Evolutionary conservation across 2,113 vertebrate species (phyloP), one percentile per base, ranked within the genome.

Genomic region (Onychorhynchus coronatus): DNA sequence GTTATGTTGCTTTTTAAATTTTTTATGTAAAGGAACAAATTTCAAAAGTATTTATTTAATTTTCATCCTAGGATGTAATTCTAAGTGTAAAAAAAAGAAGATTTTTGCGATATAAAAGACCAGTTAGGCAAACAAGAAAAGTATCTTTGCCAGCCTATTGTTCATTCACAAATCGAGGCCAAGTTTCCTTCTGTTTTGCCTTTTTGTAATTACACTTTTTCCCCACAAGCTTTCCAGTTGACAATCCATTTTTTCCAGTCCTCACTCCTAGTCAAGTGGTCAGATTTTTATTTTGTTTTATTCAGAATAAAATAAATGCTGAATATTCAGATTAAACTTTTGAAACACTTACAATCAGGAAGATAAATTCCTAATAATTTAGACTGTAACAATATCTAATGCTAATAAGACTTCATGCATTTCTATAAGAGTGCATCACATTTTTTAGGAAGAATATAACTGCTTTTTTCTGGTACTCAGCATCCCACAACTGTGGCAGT

Each of bases 111-210:
- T 63, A 76, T 39, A 41, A 83, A 93, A 88, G 23, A 85, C 15
- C 24, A 55, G 16, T 92, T 63, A 71, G 33, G 30, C 46, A 92
- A 91, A 76, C 39, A 83, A 55, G 53, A 52, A 59, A 70, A 71
- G 1, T 22, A 10, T 94, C 65, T 86, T 71, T 91, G 76, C 91
- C 96, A 95, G 68, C 19, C 49, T 74, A 93, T 94, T 93, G 86
- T 89, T 92, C 76, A 37, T 72, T 68, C 14, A 53, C 42, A 89
- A 93, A 72, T 88, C 72, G 87, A 66, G 50, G 19, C 59, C 1
- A 6, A 52, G 9, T 81, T 92, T 89, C 73, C 44, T 93, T 41
- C 70, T 94, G 47, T 52, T 89, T 92, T 92, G 63, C 33, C 9
- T 74, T 86, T 93, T 88, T 0, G 0, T 84, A 84, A 92, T 80